phyloP scores from a whole-genome alignment of 2,113 vertebrate genomes.

The Phodopus roborovskii region DNA sequence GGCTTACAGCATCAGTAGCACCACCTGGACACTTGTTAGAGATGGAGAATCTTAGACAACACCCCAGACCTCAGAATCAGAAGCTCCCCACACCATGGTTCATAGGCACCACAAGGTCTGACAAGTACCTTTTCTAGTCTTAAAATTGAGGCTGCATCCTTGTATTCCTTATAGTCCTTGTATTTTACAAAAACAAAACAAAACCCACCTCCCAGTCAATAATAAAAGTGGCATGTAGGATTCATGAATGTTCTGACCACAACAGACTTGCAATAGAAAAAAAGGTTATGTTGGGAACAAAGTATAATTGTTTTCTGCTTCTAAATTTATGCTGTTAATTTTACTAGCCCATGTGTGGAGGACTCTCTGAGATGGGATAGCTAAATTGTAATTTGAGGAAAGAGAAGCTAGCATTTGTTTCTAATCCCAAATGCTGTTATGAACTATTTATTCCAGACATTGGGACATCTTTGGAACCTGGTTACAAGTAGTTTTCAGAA shows the following conservation, averaged over 20 bases:
- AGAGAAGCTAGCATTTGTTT: constrained; percentile 46
- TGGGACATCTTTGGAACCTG: neutral
- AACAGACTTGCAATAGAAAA: neutral
- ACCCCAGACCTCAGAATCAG: neutral
- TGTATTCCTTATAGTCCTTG: neutral
- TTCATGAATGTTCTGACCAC: neutral
- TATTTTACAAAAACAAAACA: neutral
- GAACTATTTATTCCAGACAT: neutral
- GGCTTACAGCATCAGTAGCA: neutral
- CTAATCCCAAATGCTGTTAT: constrained; percentile 30
- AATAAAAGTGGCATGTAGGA: neutral
- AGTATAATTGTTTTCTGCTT: neutral
- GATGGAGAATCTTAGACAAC: neutral
- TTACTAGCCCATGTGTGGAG: constrained; percentile 56
- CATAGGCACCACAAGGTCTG: neutral
- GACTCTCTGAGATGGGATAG: constrained; percentile 27
- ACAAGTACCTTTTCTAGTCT: neutral
- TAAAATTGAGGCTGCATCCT: neutral
- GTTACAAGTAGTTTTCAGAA: constrained; percentile 47
- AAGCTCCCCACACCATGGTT: neutral
- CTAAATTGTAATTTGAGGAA: constrained; percentile 64
- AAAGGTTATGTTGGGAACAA: constrained; percentile 50
- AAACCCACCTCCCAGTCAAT: neutral
- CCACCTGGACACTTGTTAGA: neutral
- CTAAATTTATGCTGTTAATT: constrained; percentile 62